Evolutionary conservation across 92 coral and sea anemone genomes (phyloP).

Genomic region (Desmophyllum pertusum): DNA sequence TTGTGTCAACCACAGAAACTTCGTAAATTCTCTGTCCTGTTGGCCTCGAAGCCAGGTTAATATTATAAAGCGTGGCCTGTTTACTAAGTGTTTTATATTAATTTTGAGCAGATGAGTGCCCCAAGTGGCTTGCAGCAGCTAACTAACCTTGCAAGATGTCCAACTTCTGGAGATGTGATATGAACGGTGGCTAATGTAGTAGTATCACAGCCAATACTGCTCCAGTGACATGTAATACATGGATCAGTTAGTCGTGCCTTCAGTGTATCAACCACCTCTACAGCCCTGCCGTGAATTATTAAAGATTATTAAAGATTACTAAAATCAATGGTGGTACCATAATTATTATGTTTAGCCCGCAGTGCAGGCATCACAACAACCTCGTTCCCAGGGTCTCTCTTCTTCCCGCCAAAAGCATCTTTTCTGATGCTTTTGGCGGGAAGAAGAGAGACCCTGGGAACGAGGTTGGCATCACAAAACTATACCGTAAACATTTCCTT

Average conservation of each 20-base stretch:
- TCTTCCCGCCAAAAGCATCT: too few species aligned
- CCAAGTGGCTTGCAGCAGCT: background rate
- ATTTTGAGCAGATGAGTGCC: background rate
- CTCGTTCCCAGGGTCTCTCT: too few species aligned
- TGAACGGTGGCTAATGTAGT: constrained; percentile 72
- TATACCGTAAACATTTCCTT: too few species aligned
- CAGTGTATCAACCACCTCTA: constrained; percentile 67
- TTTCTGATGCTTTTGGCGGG: too few species aligned
- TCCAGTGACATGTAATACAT: constrained; percentile 86
- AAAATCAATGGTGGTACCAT: background rate
- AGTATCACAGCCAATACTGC: constrained; percentile 76
- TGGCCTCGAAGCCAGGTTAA: background rate
- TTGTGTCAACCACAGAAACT: background rate
- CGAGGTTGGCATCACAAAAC: too few species aligned
- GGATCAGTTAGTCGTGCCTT: constrained; percentile 76
- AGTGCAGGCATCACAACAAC: background rate
- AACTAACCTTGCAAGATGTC: constrained; percentile 70
- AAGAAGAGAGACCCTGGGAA: too few species aligned
- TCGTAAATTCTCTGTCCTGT: too few species aligned
- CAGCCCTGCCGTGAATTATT: constrained; percentile 54
- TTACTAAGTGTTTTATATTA: too few species aligned
- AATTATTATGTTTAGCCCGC: background rate
- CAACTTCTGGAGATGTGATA: constrained; percentile 74
- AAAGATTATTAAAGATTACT: background rate
- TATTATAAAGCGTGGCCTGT: too few species aligned